These are phyloP conservation scores for Leptobrachium ailaonicum DNA, from an alignment of 2,113 vertebrate genomes.

Conservation along the genomic window DNA sequence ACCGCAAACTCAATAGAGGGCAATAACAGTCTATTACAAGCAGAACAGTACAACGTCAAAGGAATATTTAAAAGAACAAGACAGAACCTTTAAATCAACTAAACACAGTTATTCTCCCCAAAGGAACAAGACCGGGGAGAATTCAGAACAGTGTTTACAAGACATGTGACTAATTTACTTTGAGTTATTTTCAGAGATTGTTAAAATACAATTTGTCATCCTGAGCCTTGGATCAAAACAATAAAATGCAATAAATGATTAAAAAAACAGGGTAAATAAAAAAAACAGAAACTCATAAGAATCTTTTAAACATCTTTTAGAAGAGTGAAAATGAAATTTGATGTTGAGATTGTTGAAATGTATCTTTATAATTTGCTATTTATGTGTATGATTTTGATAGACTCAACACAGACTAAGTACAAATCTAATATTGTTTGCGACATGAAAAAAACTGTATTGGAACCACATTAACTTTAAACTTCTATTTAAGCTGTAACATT, in stretches of 20 bases:
- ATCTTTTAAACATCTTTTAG: not conserved
- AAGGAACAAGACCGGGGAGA: constrained; percentile 70
- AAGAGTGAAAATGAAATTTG: constrained; percentile 20
- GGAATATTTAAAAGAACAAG: constrained; percentile 83
- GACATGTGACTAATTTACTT: constrained; percentile 68
- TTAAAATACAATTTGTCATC: constrained; percentile 55
- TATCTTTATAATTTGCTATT: constrained; percentile 5
- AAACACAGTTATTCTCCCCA: constrained; percentile 74
- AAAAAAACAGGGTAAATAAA: constrained; percentile 53
- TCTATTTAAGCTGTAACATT: too few relatives aligned
- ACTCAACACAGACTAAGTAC: too few relatives aligned
- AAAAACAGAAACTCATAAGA: constrained; percentile 30
- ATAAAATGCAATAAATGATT: constrained; percentile 54
- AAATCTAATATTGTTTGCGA: too few relatives aligned
- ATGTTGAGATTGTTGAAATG: constrained; percentile 13
- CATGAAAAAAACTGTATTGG: too few relatives aligned
- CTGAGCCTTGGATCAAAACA: constrained; percentile 50
- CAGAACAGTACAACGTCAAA: constrained; percentile 71
- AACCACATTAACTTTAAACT: too few relatives aligned
- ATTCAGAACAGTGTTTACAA: constrained; percentile 72
- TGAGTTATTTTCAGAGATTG: constrained; percentile 58
- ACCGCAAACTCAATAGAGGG: constrained; percentile 89
- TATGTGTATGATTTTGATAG: too few relatives aligned
- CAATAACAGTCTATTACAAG: constrained; percentile 97
- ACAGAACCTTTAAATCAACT: constrained; percentile 81